phyloP scores from a whole-genome alignment of 2,797 vertebrate species.

The Anguilla anguilla region DNA sequence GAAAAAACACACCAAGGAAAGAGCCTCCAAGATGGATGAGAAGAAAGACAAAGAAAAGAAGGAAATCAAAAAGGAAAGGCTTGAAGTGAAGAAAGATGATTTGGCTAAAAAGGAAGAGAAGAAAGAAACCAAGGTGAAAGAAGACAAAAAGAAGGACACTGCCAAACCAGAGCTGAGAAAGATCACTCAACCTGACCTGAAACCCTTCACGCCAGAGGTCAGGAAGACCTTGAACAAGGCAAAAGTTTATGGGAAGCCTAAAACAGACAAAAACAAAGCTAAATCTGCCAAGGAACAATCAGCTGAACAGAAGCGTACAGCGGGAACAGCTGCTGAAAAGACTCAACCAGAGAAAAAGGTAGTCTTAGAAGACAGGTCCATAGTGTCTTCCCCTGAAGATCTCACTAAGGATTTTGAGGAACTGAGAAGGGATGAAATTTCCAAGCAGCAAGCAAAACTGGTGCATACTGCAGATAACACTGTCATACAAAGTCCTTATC shows the following conservation, averaged over 20 bases:
- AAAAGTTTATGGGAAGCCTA: conserved; percentile 85
- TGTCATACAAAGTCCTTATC: conserved; percentile 48
- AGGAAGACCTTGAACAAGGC: conserved; percentile 94
- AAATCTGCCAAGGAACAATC: conserved; percentile 75
- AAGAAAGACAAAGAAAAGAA: conserved; percentile 98
- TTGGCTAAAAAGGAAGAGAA: conserved; percentile 87
- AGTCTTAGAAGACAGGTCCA: conserved; percentile 76
- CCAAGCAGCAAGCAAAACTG: conserved; percentile 36
- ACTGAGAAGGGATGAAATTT: conserved; percentile 79
- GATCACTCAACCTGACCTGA: conserved; percentile 89
- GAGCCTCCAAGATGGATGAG: conserved; percentile 87
- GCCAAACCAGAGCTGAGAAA: conserved; percentile 87
- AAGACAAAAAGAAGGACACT: conserved; percentile 89
- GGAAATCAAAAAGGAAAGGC: conserved; percentile 87
- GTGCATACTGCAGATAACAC: conserved; percentile 32
- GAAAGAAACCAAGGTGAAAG: conserved; percentile 85
- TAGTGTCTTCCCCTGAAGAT: conserved; percentile 93
- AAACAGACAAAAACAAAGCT: conserved; percentile 82
- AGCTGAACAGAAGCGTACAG: conserved; percentile 73
- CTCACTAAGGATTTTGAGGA: conserved; percentile 96
- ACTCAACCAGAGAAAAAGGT: conserved; percentile 37
- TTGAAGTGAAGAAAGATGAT: conserved; percentile 82
- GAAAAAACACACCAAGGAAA: conserved; percentile 87
- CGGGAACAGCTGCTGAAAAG: conserved; percentile 60
- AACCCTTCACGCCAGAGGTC: conserved; percentile 95